phyloP scores from a whole-genome alignment of 2,113 vertebrate genomes.

The Anguilla rostrata region DNA sequence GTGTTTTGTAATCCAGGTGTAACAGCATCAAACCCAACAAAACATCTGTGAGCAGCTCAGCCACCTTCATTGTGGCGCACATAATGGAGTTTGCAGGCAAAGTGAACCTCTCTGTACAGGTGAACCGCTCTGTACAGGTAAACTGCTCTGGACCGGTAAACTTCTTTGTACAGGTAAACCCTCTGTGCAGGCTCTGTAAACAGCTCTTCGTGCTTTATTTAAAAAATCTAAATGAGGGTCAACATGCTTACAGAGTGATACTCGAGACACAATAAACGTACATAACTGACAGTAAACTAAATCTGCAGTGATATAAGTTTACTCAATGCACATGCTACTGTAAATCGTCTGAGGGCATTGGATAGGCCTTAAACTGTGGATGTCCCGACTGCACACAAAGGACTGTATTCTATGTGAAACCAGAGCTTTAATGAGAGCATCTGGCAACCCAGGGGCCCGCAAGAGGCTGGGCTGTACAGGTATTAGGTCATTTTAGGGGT shows the following conservation, averaged over 20 bases:
- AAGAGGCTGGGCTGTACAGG: too few species aligned
- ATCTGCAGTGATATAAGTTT: slow-evolving; percentile 46
- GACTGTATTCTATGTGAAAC: slow-evolving; percentile 57
- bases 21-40: background rate
- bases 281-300: slow-evolving; percentile 44
- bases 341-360: slow-evolving; percentile 34
- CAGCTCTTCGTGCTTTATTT: background rate
- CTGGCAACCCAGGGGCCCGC: slow-evolving; percentile 51
- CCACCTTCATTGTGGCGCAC: slow-evolving; percentile 2
- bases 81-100: too few species aligned
- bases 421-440: slow-evolving; percentile 58
- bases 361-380: slow-evolving; percentile 36
- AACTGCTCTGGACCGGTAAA: too few species aligned
- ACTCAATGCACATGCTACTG: slow-evolving; percentile 38
- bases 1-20: background rate
- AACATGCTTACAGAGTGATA: slow-evolving; percentile 28
- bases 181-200: too few species aligned
- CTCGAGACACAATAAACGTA: slow-evolving; percentile 42
- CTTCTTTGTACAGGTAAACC: background rate
- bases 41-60: background rate
- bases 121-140: background rate
- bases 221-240: slow-evolving; percentile 11
- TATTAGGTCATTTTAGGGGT: too few species aligned
- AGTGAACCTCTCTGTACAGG: background rate
- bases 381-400: slow-evolving; percentile 54